Evolutionary conservation across 2,888 invertebrate species (phyloP).

Genomic region (Synanthedon myopaeformis): DNA sequence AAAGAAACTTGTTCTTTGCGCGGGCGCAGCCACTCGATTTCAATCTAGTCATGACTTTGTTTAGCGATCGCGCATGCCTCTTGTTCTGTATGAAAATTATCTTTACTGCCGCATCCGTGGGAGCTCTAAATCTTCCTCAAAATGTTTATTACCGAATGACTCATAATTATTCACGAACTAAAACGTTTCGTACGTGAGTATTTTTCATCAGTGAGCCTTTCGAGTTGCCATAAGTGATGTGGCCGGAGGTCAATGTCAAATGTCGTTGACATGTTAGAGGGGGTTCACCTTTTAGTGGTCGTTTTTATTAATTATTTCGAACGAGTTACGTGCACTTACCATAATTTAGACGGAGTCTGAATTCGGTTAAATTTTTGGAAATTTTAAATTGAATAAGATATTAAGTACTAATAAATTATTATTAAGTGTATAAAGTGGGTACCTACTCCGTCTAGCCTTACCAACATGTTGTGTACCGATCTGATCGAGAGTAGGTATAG

Average conservation of each 20-base stretch:
- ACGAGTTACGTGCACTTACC: no score
- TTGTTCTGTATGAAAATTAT: conserved; percentile 55
- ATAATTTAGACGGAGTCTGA: no score
- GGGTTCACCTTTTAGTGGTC: neutral
- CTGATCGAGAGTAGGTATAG: no score
- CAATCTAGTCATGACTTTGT: conserved; percentile 40
- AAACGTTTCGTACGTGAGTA: conserved; percentile 8
- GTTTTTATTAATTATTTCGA: neutral
- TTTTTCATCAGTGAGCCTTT: neutral
- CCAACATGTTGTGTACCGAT: no score
- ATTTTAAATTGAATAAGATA: no score
- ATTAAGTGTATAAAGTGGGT: no score
- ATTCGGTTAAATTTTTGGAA: no score
- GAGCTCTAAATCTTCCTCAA: conserved; percentile 34
- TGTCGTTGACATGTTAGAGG: conserved; percentile 4
- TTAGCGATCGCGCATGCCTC: conserved; percentile 38
- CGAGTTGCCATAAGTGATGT: neutral
- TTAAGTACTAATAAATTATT: no score
- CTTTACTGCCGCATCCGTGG: conserved; percentile 56
- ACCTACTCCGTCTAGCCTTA: no score
- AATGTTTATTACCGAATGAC: conserved; percentile 40
- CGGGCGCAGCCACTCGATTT: conserved; percentile 34
- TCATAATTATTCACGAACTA: conserved; percentile 36
- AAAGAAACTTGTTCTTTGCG: conserved; percentile 40
- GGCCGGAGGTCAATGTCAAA: conserved; percentile 5